These are phyloP conservation scores for Enteromius argenteus DNA, from an alignment of 2,797 vertebrate genomes.

Conservation along the genomic window DNA sequence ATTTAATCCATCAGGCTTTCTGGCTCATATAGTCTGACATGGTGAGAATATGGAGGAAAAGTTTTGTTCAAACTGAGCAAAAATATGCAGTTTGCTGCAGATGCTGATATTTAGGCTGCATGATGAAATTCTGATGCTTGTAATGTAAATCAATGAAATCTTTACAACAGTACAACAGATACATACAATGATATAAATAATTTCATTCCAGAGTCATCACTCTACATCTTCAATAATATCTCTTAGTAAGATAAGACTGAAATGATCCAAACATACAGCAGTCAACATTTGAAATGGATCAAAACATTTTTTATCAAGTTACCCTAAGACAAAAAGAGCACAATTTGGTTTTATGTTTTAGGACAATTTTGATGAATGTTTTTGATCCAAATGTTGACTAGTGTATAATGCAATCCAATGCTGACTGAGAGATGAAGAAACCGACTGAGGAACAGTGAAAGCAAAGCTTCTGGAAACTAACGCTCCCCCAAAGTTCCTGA, in stretches of 20 bases:
- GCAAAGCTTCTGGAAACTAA: too few relatives aligned
- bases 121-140: not conserved
- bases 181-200: not conserved
- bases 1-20: not conserved
- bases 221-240: not conserved
- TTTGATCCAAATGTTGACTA: too few relatives aligned
- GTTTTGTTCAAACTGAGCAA: not conserved
- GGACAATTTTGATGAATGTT: too few relatives aligned
- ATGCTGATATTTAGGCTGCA: not conserved
- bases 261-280: not conserved
- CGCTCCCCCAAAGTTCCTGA: too few relatives aligned
- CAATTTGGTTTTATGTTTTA: too few relatives aligned
- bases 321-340: too few relatives aligned
- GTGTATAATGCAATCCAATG: not conserved
- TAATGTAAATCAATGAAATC: not conserved
- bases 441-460: not conserved
- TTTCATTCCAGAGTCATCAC: not conserved
- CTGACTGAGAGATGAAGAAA: not conserved
- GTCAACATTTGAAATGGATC: too few relatives aligned
- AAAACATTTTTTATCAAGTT: too few relatives aligned
- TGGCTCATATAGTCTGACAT: not conserved
- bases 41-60: not conserved
- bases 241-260: not conserved
- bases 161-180: not conserved
- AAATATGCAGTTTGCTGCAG: not conserved